Base-by-base conservation (phyloP, 2,113 vertebrate genomes). In the Motacilla alba region DNA sequence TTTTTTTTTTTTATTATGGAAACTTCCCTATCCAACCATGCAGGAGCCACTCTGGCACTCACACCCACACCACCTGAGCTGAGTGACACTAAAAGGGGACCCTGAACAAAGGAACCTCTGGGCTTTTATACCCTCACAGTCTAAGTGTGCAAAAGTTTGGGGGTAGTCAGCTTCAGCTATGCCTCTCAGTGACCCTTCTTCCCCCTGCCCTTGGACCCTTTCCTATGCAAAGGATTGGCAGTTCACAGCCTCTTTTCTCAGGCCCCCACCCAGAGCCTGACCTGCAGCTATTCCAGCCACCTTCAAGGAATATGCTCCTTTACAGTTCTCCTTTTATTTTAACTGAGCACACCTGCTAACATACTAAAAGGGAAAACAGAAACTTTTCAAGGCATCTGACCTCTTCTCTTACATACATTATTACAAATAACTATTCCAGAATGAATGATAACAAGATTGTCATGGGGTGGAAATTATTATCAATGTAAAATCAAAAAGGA, bases 91-190 rank as follows among this genome's bases (percentile, higher is more conserved):
- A 23, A 39, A 43, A 76, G 28, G 27, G 18, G 27, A 44, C 17
- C 21, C 27, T 37, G 37, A 52, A 8, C 33, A 7, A 39, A 68
- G 46, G 33, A 77, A 69, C 22, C 5, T 37, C 33, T 37, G 46
- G 4, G 17, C 2, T 59, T 67, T 59, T 27, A 68, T 27, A 27
- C 1, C 1, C 44, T 52, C 7, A 44, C 10, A 50, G 11, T 21
- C 6, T 18, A 17, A 31, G 14, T 5, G 13, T 35, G 13, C 20
- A 43, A 26, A 75, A 27, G 13, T 50, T 6, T 49, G 83, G 31
- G 12, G 15, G 6, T 1, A 19, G 41, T 24, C 0, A 1, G 59
- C 12, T 41, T 28, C 60, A 49, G 28, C 41, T 1, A 0, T 28
- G n/a, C n/a, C 15, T 15, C 28, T 64, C n/a, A 27, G 17, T 15